phyloP scores from a whole-genome alignment of 2,888 invertebrate genomes.

The Drosophila kokeensis region DNA sequence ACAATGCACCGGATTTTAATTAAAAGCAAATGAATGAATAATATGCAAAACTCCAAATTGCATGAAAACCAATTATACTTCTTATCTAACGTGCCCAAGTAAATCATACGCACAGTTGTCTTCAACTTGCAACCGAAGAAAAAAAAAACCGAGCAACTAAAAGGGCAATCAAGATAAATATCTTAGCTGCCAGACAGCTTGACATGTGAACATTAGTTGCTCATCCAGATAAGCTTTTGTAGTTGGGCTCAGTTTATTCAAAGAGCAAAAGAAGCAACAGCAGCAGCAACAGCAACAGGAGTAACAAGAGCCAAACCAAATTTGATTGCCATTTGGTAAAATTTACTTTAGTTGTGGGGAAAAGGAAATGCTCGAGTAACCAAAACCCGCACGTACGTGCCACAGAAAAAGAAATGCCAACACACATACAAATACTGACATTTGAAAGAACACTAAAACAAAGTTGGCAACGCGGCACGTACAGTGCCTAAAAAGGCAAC shows the following conservation, averaged over 20 bases:
- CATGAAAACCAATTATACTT: conserved; percentile 77
- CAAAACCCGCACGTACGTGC: conserved; percentile 48
- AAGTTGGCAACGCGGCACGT: conserved; percentile 53
- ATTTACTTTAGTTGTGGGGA: conserved; percentile 47
- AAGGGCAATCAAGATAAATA: conserved; percentile 65
- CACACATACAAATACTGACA: conserved; percentile 5
- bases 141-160: conserved; percentile 3
- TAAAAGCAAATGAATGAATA: conserved; percentile 67
- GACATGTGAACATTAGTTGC: conserved; percentile 68
- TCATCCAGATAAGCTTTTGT: conserved; percentile 58
- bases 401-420: conserved; percentile 12
- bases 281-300: conserved; percentile 9
- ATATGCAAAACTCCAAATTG: conserved; percentile 49
- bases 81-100: conserved; percentile 55
- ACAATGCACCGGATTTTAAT: conserved; percentile 53
- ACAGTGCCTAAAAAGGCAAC: conserved; percentile 42
- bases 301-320: conserved; percentile 33
- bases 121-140: conserved; percentile 13
- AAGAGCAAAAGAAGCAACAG: conserved; percentile 14
- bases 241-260: conserved; percentile 44
- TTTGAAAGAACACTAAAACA: conserved; percentile 19
- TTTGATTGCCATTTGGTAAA: conserved; percentile 65
- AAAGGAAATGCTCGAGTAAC: conserved; percentile 50
- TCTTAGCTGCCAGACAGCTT: conserved; percentile 44
- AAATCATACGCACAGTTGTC: conserved; percentile 75